Conservation (phyloP, 2,113 vertebrate genomes). For the Archocentrus centrarchus region DNA sequence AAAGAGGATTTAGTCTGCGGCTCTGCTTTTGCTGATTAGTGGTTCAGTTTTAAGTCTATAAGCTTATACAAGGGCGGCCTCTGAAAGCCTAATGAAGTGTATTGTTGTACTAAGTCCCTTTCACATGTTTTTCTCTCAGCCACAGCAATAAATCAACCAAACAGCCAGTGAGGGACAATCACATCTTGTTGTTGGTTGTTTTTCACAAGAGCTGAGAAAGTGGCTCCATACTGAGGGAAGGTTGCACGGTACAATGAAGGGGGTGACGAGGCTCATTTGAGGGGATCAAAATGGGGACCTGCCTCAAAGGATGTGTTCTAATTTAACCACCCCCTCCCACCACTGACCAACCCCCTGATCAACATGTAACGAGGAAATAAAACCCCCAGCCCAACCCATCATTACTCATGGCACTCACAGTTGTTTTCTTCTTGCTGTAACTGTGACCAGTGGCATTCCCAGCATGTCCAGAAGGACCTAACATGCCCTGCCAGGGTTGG, state of each 20-base stretch:
- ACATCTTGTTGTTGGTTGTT: constrained; percentile 63
- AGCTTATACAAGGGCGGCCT: neutral
- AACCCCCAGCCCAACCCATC: neutral
- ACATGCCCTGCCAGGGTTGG: constrained; percentile 61
- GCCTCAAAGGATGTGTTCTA: neutral
- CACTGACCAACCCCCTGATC: neutral
- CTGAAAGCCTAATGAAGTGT: constrained; percentile 52
- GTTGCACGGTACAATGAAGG: neutral
- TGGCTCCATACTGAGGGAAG: constrained; percentile 6
- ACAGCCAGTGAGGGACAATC: constrained; percentile 63
- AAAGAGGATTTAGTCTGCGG: too few relatives aligned
- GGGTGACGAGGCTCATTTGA: neutral
- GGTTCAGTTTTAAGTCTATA: constrained; percentile 25
- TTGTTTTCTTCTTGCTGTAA: constrained; percentile 45
- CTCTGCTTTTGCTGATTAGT: constrained; percentile 29
- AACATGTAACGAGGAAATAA: constrained; percentile 17
- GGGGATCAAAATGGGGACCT: constrained; percentile 54
- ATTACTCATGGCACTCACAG: constrained; percentile 49
- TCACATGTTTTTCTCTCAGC: constrained; percentile 50
- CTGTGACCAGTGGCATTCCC: constrained; percentile 64
- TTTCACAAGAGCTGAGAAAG: constrained; percentile 39
- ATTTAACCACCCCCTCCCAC: neutral
- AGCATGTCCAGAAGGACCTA: constrained; percentile 55
- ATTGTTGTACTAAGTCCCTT: constrained; percentile 44
- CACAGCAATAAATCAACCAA: constrained; percentile 60